Conservation (phyloP, 2,113 vertebrate species). For the Notothenia coriiceps region DNA sequence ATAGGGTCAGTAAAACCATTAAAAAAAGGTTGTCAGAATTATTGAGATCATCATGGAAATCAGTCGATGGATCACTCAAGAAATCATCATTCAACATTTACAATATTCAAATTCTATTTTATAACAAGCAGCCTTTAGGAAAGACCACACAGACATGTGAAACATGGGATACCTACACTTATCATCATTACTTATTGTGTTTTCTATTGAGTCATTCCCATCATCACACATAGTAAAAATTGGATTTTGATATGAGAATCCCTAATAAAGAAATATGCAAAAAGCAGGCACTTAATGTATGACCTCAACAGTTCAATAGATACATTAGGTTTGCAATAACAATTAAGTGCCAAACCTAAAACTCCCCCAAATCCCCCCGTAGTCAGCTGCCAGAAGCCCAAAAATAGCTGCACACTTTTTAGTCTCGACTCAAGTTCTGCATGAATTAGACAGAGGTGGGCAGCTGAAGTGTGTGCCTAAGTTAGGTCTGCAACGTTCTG, state of each 20-base stretch:
- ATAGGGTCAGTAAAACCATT: too few species aligned
- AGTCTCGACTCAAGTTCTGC: conserved; percentile 22
- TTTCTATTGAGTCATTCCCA: not conserved
- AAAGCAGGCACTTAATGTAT: not conserved
- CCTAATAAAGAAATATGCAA: not conserved
- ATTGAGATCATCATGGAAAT: conserved; percentile 68
- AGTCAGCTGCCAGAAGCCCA: conserved; percentile 36
- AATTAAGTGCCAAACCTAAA: not conserved
- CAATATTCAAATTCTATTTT: too few species aligned
- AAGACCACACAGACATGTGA: too few species aligned
- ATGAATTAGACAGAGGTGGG: conserved; percentile 22
- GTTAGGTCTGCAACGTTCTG: not conserved
- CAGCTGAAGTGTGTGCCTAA: not conserved
- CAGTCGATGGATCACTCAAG: conserved; percentile 80
- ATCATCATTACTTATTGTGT: not conserved
- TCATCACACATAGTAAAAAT: not conserved
- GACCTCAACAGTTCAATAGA: not conserved
- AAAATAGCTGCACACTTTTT: conserved; percentile 58
- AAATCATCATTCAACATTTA: conserved; percentile 62
- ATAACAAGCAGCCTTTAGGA: too few species aligned
- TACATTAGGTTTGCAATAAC: not conserved
- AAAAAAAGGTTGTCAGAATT: conserved; percentile 52
- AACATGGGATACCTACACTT: too few species aligned
- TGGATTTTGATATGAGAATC: not conserved
- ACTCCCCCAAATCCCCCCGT: not conserved